These are phyloP conservation scores for Oscheius sp. DNA, from an alignment of 2,888 invertebrate genomes.

Conservation along the genomic window DNA sequence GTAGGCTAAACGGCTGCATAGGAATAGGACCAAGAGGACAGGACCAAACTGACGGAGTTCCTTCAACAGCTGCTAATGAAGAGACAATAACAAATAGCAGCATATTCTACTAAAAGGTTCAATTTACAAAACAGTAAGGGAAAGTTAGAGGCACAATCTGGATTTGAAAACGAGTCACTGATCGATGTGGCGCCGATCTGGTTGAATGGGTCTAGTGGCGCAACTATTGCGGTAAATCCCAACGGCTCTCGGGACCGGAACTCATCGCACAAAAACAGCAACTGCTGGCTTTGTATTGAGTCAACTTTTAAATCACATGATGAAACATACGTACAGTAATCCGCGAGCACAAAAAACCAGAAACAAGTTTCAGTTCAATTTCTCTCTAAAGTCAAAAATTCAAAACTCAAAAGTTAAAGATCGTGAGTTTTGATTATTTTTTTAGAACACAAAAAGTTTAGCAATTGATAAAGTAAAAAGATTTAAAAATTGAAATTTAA, in stretches of 20 bases:
- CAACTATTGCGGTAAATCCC: constrained; percentile 23
- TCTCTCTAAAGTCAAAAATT: too few species aligned
- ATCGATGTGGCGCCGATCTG: constrained; percentile 16
- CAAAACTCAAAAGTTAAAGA: background rate
- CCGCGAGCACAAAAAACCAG: too few species aligned
- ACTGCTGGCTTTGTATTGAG: too few species aligned
- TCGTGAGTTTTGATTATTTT: background rate
- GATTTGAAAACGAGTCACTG: constrained; percentile 25
- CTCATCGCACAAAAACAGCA: background rate
- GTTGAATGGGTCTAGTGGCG: constrained; percentile 8
- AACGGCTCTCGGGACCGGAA: constrained; percentile 21
- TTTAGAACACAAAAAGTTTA: background rate
- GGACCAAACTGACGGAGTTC: constrained; percentile 55
- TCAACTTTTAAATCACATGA: too few species aligned
- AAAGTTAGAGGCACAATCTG: background rate
- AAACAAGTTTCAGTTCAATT: too few species aligned
- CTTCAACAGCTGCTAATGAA: background rate
- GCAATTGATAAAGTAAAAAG: background rate
- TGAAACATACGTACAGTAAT: too few species aligned
- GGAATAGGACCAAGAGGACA: constrained; percentile 53
- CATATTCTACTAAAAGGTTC: background rate
- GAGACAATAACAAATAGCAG: background rate
- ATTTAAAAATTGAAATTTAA: too few species aligned
- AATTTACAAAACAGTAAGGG: background rate
- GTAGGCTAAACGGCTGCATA: constrained; percentile 22